A percentile compares a stretch with the other conserved stretches of the same genome.
phyloP scores from a whole-genome alignment of 1,140 invertebrate species.

The Papilio helenus region DNA sequence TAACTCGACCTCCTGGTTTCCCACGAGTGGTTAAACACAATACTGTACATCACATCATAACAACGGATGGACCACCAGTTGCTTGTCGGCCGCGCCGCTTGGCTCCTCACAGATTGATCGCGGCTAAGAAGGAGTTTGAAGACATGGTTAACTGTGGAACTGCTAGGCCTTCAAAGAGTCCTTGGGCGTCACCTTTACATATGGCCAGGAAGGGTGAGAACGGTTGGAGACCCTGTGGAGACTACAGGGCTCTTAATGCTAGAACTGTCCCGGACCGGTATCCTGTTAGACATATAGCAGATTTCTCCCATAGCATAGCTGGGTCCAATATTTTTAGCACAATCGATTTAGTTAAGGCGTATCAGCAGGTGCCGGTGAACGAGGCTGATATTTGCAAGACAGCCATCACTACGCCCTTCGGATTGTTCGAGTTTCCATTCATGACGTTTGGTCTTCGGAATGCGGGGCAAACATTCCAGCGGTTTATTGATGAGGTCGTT shows the following conservation, averaged over 20 bases:
- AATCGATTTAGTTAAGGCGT: background rate
- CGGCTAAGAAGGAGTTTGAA: too few relatives aligned
- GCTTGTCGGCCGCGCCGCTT: too few relatives aligned
- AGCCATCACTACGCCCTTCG: slow-evolving; percentile 1
- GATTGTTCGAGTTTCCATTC: too few relatives aligned
- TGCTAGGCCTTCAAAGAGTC: too few relatives aligned
- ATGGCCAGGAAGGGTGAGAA: background rate
- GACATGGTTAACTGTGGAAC: too few relatives aligned
- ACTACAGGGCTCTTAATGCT: background rate
- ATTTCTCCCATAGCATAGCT: background rate
- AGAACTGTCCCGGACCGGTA: slow-evolving; percentile 5
- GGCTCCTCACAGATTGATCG: too few relatives aligned
- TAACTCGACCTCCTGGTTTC: too few relatives aligned
- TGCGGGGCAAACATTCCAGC: background rate
- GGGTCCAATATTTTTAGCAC: background rate
- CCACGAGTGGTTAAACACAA: too few relatives aligned
- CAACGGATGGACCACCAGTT: too few relatives aligned
- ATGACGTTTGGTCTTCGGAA: slow-evolving; percentile 9
- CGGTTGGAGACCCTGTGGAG: background rate
- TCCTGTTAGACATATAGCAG: background rate
- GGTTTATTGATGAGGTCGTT: background rate
- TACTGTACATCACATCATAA: too few relatives aligned
- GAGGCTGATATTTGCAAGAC: background rate
- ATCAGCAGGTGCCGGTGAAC: background rate
- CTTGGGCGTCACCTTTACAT: too few relatives aligned